Evolutionary conservation across 2,888 invertebrate species (phyloP).

Genomic region (Allolobophora icterica): DNA sequence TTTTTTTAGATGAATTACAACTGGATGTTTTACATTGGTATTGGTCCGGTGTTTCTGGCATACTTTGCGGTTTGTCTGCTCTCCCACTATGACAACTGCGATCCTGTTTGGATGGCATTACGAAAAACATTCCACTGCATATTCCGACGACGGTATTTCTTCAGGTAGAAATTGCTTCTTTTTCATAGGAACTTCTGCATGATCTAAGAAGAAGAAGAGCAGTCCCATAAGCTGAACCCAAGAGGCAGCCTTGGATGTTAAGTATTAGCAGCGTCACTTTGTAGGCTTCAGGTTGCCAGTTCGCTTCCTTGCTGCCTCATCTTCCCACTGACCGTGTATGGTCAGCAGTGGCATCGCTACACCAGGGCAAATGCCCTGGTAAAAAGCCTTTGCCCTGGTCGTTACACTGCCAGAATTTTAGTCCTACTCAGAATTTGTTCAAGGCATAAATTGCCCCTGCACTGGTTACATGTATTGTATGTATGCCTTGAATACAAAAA

Average conservation of each 20-base stretch:
- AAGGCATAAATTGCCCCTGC: too few relatives aligned
- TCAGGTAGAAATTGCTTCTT: not conserved
- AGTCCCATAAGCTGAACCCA: too few relatives aligned
- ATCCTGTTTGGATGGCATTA: constrained; percentile 72
- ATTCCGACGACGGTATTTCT: constrained; percentile 50
- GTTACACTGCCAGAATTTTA: too few relatives aligned
- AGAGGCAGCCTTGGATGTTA: not conserved
- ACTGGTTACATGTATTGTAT: too few relatives aligned
- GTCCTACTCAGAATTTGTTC: too few relatives aligned
- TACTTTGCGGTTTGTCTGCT: constrained; percentile 76
- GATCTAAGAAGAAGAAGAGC: not conserved
- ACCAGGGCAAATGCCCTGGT: too few relatives aligned
- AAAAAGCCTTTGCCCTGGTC: too few relatives aligned
- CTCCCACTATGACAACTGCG: constrained; percentile 80
- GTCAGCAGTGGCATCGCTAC: too few relatives aligned
- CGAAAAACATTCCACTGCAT: constrained; percentile 60
- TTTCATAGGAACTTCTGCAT: not conserved
- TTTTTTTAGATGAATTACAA: constrained; percentile 67
- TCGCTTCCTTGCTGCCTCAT: too few relatives aligned
- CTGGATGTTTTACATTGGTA: constrained; percentile 78
- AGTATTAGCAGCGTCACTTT: not conserved
- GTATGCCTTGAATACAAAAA: too few relatives aligned
- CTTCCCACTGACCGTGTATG: not conserved
- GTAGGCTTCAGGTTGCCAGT: too few relatives aligned
- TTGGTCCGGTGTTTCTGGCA: constrained; percentile 78